A percentile compares a stretch with the other conserved stretches of the same genome.
Conservation (phyloP, 2,113 vertebrate genomes). For the Chaetura pelagica region DNA sequence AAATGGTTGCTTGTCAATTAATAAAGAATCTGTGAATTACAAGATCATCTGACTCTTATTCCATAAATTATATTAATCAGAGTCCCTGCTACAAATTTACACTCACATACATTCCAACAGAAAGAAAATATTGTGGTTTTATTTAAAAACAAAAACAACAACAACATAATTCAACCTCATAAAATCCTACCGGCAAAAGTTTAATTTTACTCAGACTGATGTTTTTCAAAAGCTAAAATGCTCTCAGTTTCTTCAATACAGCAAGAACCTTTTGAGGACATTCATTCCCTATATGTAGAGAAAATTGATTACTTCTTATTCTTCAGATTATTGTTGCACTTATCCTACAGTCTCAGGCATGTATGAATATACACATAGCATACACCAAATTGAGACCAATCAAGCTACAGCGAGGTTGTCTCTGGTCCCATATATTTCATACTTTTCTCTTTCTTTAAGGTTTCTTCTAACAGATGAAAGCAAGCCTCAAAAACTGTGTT, state of each 20-base stretch:
- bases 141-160: background rate
- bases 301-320: background rate
- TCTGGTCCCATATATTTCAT: background rate
- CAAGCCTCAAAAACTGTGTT: background rate
- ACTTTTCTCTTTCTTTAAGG: background rate
- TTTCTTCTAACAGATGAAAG: background rate
- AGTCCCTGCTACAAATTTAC: background rate
- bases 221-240: background rate
- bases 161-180: background rate
- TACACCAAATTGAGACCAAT: background rate
- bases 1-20: background rate
- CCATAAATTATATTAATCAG: background rate
- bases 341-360: background rate
- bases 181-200: background rate
- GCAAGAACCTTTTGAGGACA: background rate
- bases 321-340: background rate
- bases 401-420: background rate
- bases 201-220: background rate
- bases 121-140: background rate
- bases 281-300: background rate
- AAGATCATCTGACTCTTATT: background rate
- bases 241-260: background rate
- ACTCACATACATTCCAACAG: background rate
- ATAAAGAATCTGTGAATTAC: background rate
- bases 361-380: background rate